Evolutionary conservation across 1,140 invertebrate genomes (phyloP), one percentile per base, ranked within the genome.

Genomic region (Mycetomoellerius zeteki): DNA sequence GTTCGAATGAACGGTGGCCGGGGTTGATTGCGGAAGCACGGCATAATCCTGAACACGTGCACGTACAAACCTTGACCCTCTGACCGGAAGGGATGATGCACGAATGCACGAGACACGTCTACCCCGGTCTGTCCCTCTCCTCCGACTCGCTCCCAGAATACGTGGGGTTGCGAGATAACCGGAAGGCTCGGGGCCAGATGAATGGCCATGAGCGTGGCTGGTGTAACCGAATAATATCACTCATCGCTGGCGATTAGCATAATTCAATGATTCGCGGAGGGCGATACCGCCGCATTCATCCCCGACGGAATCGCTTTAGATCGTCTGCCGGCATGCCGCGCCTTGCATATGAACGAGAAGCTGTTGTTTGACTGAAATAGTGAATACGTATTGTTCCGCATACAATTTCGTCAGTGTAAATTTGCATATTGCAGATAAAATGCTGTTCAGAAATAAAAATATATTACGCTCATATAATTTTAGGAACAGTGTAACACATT

Each of bases 51-150:
- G 30, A 72, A 72, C 77, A 82, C 81, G 58, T 56, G 37, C 89
- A 86, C 81, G 62, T 69, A 75, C 52, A 86, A 92, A 92, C 89
- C 84, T 88, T 92, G 88, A 92, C 89, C 89, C 88, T 43, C 37
- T 82, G 87, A 91, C 81, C 88, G 91, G 78, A 92, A 85, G 88
- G 86, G 80, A 78, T 67, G 86, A 85, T 88, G 84, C 64, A 75
- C 80, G 64, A 78, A 89, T 67, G 62, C 56, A 75, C 67, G 81
- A 21, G 71, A 72, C 52, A 56, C 43, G 58, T 19, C 47, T 27
- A 3, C 7, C 50, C 67, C 56, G n/a, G 37, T 37, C 30, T 24
- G 12, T 64, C 65, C 64, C 19, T 4, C 75, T 19, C 47, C 54
- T 54, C 58, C 30, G 19, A 33, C 14, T 72, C 78, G 78, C 54